Evolutionary conservation across 2,797 vertebrate genomes (phyloP).

Genomic region (Notolabrus celidotus): DNA sequence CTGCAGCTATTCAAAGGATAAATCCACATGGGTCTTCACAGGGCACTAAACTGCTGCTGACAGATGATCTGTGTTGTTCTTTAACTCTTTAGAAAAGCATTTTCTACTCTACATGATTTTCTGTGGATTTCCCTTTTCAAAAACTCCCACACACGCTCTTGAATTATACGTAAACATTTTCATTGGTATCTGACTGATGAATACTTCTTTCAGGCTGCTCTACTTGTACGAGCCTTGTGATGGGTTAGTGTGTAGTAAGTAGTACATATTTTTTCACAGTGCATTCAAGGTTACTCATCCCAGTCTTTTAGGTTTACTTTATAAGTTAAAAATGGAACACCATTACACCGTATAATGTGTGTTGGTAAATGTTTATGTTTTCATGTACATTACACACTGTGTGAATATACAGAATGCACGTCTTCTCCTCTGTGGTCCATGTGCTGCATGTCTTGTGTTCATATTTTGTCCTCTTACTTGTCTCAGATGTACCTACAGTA

Average conservation of each 20-base stretch:
- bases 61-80: not conserved
- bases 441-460: not conserved
- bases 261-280: constrained; percentile 1
- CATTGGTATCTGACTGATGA: constrained; percentile 1
- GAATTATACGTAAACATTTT: constrained; percentile 17
- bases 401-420: not conserved
- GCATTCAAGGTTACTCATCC: constrained; percentile 5
- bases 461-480: constrained; percentile 8
- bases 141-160: constrained; percentile 1
- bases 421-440: not conserved
- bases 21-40: not conserved
- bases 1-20: constrained; percentile 3
- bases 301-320: constrained; percentile 18
- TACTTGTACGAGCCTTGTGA: not conserved
- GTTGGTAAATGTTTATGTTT: not conserved
- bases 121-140: constrained; percentile 9
- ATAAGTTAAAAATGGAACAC: not conserved
- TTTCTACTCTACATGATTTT: not conserved
- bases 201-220: not conserved
- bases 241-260: not conserved
- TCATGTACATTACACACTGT: constrained; percentile 6
- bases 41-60: not conserved
- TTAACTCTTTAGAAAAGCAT: not conserved
- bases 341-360: constrained; percentile 18
- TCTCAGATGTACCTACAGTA: constrained; percentile 15